A percentile compares a stretch with the other conserved stretches of the same genome.
Evolutionary conservation across 2,888 invertebrate species (phyloP).

Genomic region (Nemotelus nigrinus): DNA sequence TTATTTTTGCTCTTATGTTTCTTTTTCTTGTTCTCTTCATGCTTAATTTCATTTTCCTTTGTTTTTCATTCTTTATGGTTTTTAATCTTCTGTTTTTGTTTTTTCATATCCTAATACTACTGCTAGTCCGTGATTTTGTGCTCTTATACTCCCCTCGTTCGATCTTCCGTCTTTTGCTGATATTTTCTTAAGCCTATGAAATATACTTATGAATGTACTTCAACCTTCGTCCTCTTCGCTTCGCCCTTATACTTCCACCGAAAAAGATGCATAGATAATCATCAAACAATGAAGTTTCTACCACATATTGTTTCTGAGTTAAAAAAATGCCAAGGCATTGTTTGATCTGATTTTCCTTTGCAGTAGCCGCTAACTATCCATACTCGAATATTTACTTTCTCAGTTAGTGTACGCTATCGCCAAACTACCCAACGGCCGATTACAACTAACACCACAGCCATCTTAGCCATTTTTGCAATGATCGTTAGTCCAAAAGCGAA

Average conservation of each 20-base stretch:
- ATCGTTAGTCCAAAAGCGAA: slow-evolving; percentile 30
- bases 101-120: too few species aligned
- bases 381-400: slow-evolving; percentile 15
- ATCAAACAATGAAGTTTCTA: slow-evolving; percentile 1
- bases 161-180: too few species aligned
- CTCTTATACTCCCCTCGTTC: too few species aligned
- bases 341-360: slow-evolving; percentile 30
- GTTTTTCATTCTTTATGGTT: background rate
- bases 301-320: background rate
- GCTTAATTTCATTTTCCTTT: background rate
- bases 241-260: background rate
- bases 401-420: background rate
- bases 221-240: too few species aligned
- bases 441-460: background rate
- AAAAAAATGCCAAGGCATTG: slow-evolving; percentile 2
- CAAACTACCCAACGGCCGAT: too few species aligned
- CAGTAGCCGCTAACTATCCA: background rate
- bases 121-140: too few species aligned
- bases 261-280: background rate
- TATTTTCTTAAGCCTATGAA: too few species aligned
- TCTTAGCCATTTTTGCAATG: background rate
- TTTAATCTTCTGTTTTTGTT: too few species aligned
- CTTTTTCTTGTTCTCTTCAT: background rate
- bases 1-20: background rate
- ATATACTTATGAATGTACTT: too few species aligned